Conservation (phyloP, 2,888 invertebrate species). For the Ennomos erosarius region DNA sequence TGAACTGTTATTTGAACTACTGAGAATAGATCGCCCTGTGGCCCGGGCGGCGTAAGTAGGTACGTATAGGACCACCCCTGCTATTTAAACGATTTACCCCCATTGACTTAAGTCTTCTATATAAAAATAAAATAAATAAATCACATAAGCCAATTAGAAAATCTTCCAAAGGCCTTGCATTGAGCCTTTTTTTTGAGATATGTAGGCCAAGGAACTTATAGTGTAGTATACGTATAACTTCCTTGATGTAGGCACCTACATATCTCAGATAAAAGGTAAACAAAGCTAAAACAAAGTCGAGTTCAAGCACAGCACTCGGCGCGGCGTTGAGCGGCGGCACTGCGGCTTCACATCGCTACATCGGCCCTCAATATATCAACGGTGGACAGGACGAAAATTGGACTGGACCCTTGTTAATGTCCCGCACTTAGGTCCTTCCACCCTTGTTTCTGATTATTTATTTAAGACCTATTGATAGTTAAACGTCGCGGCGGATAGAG, state of each 20-base stretch:
- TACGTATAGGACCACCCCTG: too few relatives aligned
- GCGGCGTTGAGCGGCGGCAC: slow-evolving; percentile 12
- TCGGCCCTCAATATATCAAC: slow-evolving; percentile 82
- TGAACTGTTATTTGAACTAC: too few relatives aligned
- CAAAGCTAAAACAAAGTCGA: slow-evolving; percentile 68
- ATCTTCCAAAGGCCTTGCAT: too few relatives aligned
- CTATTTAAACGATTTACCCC: too few relatives aligned
- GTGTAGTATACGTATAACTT: too few relatives aligned
- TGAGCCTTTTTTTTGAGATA: too few relatives aligned
- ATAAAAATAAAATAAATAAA: too few relatives aligned
- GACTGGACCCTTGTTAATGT: slow-evolving; percentile 85
- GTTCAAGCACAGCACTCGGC: slow-evolving; percentile 47
- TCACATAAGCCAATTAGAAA: too few relatives aligned
- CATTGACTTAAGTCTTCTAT: too few relatives aligned
- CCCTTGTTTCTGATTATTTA: slow-evolving; percentile 80
- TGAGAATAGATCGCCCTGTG: too few relatives aligned
- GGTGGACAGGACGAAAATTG: slow-evolving; percentile 84
- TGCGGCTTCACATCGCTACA: slow-evolving; percentile 63
- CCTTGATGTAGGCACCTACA: slow-evolving; percentile 49
- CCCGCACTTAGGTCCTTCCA: slow-evolving; percentile 78
- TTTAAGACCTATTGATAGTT: slow-evolving; percentile 79
- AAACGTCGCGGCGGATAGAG: slow-evolving; percentile 21
- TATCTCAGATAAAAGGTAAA: slow-evolving; percentile 62
- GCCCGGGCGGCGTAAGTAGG: too few relatives aligned
- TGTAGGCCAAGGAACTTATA: too few relatives aligned